Evolutionary conservation across 2,888 invertebrate genomes (phyloP).

Genomic region (Cheilosia scutellata): DNA sequence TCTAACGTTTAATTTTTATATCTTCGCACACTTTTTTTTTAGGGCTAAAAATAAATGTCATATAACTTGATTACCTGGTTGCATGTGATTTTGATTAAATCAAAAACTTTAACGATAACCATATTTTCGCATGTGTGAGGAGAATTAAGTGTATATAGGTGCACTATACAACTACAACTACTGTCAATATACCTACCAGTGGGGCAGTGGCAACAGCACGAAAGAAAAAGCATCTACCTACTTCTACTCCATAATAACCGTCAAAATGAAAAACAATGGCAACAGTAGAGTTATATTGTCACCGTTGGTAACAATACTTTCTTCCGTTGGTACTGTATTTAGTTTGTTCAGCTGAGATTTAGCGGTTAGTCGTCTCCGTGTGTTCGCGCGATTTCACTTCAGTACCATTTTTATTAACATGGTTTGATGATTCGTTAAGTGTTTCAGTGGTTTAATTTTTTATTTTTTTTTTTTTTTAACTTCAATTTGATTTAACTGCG

Average conservation of each 20-base stretch:
- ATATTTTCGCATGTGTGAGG: conserved; percentile 35
- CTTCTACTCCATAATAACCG: conserved; percentile 17
- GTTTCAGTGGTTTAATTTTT: conserved; percentile 18
- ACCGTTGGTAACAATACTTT: conserved; percentile 74
- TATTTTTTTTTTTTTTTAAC: conserved; percentile 13
- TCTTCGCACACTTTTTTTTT: conserved; percentile 27
- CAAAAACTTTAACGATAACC: conserved; percentile 24
- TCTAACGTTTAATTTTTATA: not conserved
- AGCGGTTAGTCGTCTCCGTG: conserved; percentile 70
- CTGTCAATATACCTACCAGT: conserved; percentile 19
- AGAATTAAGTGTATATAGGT: not conserved
- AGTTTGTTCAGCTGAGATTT: conserved; percentile 67
- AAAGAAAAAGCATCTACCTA: conserved; percentile 17
- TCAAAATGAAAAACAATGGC: conserved; percentile 65
- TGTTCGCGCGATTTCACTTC: conserved; percentile 67
- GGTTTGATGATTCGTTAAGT: conserved; percentile 63
- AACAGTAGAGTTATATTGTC: conserved; percentile 68
- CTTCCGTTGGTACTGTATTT: conserved; percentile 69
- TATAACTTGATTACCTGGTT: conserved; percentile 22
- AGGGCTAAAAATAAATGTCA: conserved; percentile 3
- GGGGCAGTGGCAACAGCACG: conserved; percentile 31
- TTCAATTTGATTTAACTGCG: conserved; percentile 23
- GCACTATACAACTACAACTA: conserved; percentile 6
- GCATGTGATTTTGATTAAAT: conserved; percentile 63
- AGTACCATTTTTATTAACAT: conserved; percentile 56